Evolutionary conservation across 2,888 invertebrate species (phyloP), one percentile per base, ranked within the genome.

Genomic region (Noctua fimbriata): DNA sequence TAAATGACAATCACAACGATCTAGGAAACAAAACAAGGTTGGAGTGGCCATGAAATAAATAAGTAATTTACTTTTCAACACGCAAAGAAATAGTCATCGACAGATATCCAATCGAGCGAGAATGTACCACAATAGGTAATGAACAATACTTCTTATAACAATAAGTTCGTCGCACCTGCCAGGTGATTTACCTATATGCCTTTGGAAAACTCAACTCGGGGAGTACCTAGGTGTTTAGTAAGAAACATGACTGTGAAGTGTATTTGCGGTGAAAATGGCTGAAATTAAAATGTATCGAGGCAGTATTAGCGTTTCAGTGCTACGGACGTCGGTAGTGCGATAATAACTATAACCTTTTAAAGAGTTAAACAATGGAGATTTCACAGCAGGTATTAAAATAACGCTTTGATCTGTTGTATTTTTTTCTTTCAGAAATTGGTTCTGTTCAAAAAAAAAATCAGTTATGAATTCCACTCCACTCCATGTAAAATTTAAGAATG

Each of bases 31-130:
- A 78, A 70, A 69, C 81, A 87, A 86, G 79, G 77, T 55, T 55
- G 66, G 49, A 72, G 41, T 79, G 84, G 71, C 82, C 86, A 78
- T 67, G 84, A 86, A 86, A 83, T 81, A 58, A 81, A 83, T 80
- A 79, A 52, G 28, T 65, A 70, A 80, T 73, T 81, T 66, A 79
- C 36, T 84, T 73, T 80, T 18, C 78, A 77, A 77, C 82, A 79
- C 79, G 71, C 69, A 47, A 79, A 77, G 75, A 76, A 82, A 79
- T 80, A 79, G 71, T 73, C 60, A 52, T 78, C 67, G 69, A 74
- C 76, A 81, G 71, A 82, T 66, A 73, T 78, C 36, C 78, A 83
- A 84, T 87, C 84, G 76, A 84, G 28, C 84, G 80, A 79, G 76
- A 86, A 81, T 66, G 71, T 79, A 76, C 67, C 41, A 83, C 83